phyloP scores from a whole-genome alignment of 2,888 invertebrate genomes.

The Adela reaumurella region DNA sequence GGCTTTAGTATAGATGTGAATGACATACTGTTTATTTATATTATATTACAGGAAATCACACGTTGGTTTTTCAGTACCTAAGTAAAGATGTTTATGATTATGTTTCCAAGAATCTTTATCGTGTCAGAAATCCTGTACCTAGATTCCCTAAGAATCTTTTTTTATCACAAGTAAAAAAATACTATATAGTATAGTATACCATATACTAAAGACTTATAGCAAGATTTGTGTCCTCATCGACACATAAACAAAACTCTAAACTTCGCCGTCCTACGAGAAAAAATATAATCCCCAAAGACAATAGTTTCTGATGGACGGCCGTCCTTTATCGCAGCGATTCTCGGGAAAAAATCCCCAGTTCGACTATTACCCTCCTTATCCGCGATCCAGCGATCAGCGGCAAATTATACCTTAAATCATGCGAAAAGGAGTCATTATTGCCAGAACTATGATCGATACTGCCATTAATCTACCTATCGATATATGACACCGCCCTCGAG shows the following conservation, averaged over 20 bases:
- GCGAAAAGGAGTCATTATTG: background rate
- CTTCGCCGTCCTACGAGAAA: background rate
- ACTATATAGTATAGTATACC: too few relatives aligned
- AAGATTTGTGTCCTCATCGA: background rate
- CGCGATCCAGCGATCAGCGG: background rate
- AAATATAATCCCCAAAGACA: background rate
- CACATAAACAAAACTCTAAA: background rate
- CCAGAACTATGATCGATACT: background rate
- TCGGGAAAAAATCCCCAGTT: background rate
- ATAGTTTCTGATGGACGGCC: background rate
- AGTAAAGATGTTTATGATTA: too few relatives aligned
- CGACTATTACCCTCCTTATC: background rate
- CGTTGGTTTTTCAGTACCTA: too few relatives aligned
- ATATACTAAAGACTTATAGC: too few relatives aligned
- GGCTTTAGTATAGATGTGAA: too few relatives aligned
- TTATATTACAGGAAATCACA: too few relatives aligned
- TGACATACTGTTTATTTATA: too few relatives aligned
- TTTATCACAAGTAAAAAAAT: too few relatives aligned
- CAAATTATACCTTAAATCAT: background rate
- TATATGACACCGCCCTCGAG: background rate
- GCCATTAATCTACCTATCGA: background rate
- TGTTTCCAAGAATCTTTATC: too few relatives aligned
- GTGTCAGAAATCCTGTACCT: too few relatives aligned
- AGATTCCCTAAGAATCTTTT: too few relatives aligned
- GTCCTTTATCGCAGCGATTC: background rate